Evolutionary conservation across 2,888 invertebrate genomes (phyloP).

Genomic region (Lampropteryx suffumata): DNA sequence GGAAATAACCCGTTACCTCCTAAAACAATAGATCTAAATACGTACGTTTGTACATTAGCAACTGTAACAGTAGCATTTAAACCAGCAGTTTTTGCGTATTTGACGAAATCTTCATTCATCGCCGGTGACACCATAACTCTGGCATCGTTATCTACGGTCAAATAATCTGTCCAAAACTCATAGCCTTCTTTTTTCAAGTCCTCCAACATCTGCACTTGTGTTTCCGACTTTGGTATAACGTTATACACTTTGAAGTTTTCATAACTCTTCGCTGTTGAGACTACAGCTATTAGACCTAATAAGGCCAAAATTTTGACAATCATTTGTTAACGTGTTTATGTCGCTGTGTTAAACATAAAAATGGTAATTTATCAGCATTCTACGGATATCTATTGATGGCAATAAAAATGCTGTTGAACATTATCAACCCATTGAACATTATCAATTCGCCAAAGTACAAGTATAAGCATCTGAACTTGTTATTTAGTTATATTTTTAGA

Average conservation of each 20-base stretch:
- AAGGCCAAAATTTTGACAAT: conserved; percentile 28
- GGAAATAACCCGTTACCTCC: no score
- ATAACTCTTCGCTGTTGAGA: conserved; percentile 54
- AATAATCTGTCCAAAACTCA: conserved; percentile 59
- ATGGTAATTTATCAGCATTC: neutral
- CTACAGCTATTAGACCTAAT: conserved; percentile 24
- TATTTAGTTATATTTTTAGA: no score
- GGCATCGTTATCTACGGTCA: conserved; percentile 52
- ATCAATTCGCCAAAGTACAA: no score
- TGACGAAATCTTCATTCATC: conserved; percentile 40
- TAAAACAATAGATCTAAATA: no score
- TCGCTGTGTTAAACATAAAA: neutral
- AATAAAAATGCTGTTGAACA: neutral
- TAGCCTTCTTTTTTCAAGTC: conserved; percentile 60
- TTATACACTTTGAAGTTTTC: conserved; percentile 83
- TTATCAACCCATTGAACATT: conserved; percentile 17
- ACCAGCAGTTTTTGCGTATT: conserved; percentile 38
- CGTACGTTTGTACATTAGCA: conserved; percentile 55
- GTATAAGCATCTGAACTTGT: no score
- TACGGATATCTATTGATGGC: neutral
- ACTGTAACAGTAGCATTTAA: conserved; percentile 42
- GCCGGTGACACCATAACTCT: conserved; percentile 51
- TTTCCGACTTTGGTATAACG: conserved; percentile 63
- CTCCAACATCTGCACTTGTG: conserved; percentile 71
- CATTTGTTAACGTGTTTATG: conserved; percentile 15